Conservation (phyloP, 2,797 vertebrate species). For the Macroramphosus scolopax region DNA sequence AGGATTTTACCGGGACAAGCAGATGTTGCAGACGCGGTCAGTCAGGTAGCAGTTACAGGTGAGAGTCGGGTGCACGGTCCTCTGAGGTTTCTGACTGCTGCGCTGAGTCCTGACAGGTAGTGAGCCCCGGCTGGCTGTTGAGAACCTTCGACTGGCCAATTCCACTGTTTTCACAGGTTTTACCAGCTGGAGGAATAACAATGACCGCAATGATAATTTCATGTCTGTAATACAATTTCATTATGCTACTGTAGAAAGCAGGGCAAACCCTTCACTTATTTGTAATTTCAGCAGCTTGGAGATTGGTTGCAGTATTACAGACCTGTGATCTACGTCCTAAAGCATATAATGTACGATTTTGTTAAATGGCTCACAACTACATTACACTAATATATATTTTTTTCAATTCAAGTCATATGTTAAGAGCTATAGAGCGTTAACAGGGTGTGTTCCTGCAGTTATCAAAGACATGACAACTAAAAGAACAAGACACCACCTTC, state of each 20-base stretch:
- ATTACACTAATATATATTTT: too few relatives aligned
- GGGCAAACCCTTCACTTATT: not conserved
- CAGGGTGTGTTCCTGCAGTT: not conserved
- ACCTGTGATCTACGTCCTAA: too few relatives aligned
- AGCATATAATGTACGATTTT: too few relatives aligned
- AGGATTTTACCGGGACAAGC: conserved; percentile 86
- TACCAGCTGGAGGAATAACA: conserved; percentile 68
- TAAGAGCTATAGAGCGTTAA: too few relatives aligned
- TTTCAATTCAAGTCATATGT: too few relatives aligned
- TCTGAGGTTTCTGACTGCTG: conserved; percentile 75
- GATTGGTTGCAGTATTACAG: not conserved
- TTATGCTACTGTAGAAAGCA: not conserved
- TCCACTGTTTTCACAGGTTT: conserved; percentile 80
- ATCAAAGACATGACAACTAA: not conserved
- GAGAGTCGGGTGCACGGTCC: conserved; percentile 68
- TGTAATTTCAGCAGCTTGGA: not conserved
- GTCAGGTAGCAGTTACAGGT: conserved; percentile 90
- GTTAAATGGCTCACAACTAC: too few relatives aligned
- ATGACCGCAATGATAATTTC: not conserved
- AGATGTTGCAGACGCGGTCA: conserved; percentile 91
- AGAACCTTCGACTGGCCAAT: conserved; percentile 71
- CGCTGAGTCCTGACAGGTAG: conserved; percentile 69
- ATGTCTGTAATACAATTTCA: not conserved
- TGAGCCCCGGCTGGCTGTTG: conserved; percentile 70
- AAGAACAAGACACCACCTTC: too few relatives aligned